Evolutionary conservation across 2,888 invertebrate genomes (phyloP), one percentile per base, ranked within the genome.

Genomic region (Hirtodrosophila cameraria): DNA sequence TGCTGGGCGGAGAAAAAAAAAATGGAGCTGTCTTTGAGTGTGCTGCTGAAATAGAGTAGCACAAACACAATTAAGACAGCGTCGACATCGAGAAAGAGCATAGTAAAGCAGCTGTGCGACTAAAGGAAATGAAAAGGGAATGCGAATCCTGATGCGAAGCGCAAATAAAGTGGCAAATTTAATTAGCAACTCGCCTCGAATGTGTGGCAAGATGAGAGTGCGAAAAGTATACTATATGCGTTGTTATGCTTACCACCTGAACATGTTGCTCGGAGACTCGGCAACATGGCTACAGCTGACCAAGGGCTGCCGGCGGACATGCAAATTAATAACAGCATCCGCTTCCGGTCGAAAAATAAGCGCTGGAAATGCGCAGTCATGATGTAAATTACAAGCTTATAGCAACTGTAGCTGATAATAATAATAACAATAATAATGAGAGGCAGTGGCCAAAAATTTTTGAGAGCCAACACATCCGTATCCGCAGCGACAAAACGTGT

Each of bases 321-420:
- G 81, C 77, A 75, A 83, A 82, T 82, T 82, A 82, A 83, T 83
- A 86, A 86, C 86, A 82, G 69, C 84, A 69, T 82, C 81, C 81
- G 77, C 50, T 79, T 83, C 84, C 86, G 86, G 75, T 75, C 76
- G 18, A 80, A 76, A 84, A 86, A 63, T 67, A 53, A 25, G 35
- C 43, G 8, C 9, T 38, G 13, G 50, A 66, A 49, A 66, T 61
- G 59, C 64, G 43, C 49, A 16, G 42, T 38, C 52, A 61, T 27
- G 41, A 42, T 43, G 46, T 18, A 52, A 49, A 48, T 53, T 49
- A 64, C 45, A 25, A 36, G 45, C 36, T 9, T 27, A 5, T 8
- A 12, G 45, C 16, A 20, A 36, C 12, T 30, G 12, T 7, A 36
- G 25, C 48, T n/a, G 9, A 36, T 23, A 38, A 48, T 49, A 36